These are phyloP conservation scores for Cheilosia vulpina DNA, from an alignment of 2,888 invertebrate species.

Conservation along the genomic window DNA sequence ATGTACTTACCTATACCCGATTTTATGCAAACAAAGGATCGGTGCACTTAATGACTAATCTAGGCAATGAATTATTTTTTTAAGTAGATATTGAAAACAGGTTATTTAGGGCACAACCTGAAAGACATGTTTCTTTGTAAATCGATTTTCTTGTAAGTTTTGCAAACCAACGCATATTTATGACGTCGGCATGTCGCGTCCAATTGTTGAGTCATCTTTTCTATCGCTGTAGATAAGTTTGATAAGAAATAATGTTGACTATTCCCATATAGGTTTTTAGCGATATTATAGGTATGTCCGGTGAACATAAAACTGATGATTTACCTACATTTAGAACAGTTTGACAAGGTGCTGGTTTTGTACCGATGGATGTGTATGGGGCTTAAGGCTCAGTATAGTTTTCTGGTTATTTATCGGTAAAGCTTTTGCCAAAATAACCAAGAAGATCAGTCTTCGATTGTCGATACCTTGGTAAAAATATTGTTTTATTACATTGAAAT, in stretches of 20 bases:
- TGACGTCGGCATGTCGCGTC: background rate
- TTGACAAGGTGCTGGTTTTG: too few species aligned
- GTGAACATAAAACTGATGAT: too few species aligned
- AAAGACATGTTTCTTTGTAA: background rate
- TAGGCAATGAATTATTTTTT: background rate
- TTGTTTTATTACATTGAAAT: too few species aligned
- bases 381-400: too few species aligned
- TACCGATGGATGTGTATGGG: too few species aligned
- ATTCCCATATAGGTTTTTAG: background rate
- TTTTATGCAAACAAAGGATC: slow-evolving; percentile 53
- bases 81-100: background rate
- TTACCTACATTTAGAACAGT: too few species aligned
- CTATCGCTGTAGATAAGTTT: background rate
- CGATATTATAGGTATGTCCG: background rate
- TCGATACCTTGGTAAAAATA: too few species aligned
- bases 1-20: background rate
- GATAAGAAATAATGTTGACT: background rate
- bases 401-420: too few species aligned
- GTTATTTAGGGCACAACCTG: slow-evolving; percentile 12
- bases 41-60: background rate
- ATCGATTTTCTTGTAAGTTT: background rate
- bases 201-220: slow-evolving; percentile 23
- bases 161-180: background rate
- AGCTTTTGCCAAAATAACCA: too few species aligned
- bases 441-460: too few species aligned